A percentile compares a stretch with the other conserved stretches of the same genome.
Evolutionary conservation across 1,140 invertebrate genomes (phyloP).

Genomic region (Hylyphantes graminicola): DNA sequence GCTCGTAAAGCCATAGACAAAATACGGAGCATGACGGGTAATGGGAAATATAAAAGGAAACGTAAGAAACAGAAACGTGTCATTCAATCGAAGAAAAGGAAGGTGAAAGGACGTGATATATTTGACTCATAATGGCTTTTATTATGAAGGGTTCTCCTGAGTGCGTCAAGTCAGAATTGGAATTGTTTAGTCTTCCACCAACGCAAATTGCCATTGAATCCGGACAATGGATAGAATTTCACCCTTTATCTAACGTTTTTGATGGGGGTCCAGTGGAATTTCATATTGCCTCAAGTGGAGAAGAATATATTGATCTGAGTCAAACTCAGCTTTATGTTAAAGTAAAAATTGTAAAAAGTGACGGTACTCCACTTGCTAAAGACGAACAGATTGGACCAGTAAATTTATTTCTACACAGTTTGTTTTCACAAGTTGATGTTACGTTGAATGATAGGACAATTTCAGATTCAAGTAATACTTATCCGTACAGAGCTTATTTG

Average conservation of each 20-base stretch:
- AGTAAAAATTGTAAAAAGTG: slow-evolving; percentile 4
- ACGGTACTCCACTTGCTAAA: not conserved
- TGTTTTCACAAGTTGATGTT: slow-evolving; percentile 27
- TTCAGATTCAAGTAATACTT: slow-evolving; percentile 9
- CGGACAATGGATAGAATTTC: slow-evolving; percentile 32
- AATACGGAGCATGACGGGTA: not conserved
- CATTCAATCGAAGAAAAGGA: slow-evolving; percentile 18
- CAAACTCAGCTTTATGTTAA: slow-evolving; percentile 14
- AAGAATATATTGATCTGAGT: slow-evolving; percentile 26
- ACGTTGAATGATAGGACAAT: slow-evolving; percentile 6
- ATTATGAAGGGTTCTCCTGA: slow-evolving; percentile 23
- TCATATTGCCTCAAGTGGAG: not conserved
- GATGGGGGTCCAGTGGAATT: slow-evolving; percentile 21
- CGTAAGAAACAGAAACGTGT: not conserved
- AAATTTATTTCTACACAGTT: slow-evolving; percentile 22
- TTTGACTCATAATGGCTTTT: slow-evolving; percentile 27
- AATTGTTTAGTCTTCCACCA: slow-evolving; percentile 17
- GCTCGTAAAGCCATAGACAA: slow-evolving; percentile 3
- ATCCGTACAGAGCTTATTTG: slow-evolving; percentile 17
- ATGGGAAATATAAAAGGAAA: slow-evolving; percentile 42
- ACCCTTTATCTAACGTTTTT: slow-evolving; percentile 20
- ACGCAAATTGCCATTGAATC: slow-evolving; percentile 29
- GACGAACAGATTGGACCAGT: not conserved
- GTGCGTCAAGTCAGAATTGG: slow-evolving; percentile 49
- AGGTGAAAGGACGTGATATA: slow-evolving; percentile 12